These are phyloP conservation scores for Ornithoptera priamus DNA, from an alignment of 2,888 invertebrate genomes.

Conservation along the genomic window DNA sequence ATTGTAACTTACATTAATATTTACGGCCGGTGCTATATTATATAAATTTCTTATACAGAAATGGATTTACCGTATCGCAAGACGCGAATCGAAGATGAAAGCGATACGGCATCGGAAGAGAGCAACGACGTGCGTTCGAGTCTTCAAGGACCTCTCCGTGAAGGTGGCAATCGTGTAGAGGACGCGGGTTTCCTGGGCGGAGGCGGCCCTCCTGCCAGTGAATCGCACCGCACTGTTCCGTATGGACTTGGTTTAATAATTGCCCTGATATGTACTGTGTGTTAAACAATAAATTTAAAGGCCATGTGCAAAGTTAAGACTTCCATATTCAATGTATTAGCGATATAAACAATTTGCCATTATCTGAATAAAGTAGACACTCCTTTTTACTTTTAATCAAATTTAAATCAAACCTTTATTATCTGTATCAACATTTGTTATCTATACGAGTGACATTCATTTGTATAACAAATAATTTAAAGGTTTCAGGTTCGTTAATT, in stretches of 20 bases:
- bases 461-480: not conserved
- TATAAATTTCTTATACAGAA: constrained; percentile 58
- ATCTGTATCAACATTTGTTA: not conserved
- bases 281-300: constrained; percentile 61
- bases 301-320: constrained; percentile 56
- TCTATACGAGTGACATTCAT: not conserved
- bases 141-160: constrained; percentile 83
- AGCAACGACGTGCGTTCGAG: constrained; percentile 81
- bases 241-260: constrained; percentile 64
- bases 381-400: not conserved
- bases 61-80: constrained; percentile 82
- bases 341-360: not conserved
- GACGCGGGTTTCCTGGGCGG: constrained; percentile 71
- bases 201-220: constrained; percentile 50
- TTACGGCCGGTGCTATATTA: not conserved
- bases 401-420: not conserved
- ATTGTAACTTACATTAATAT: not conserved
- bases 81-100: constrained; percentile 70
- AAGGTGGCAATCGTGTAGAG: constrained; percentile 76
- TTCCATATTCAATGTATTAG: constrained; percentile 13
- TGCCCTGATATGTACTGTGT: constrained; percentile 56
- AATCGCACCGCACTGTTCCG: constrained; percentile 45
- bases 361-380: not conserved
- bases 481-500: not conserved
- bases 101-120: constrained; percentile 61